A percentile compares a stretch with the other conserved stretches of the same genome.
phyloP scores from a whole-genome alignment of 1,140 invertebrate genomes.

The Telenomus remus region DNA sequence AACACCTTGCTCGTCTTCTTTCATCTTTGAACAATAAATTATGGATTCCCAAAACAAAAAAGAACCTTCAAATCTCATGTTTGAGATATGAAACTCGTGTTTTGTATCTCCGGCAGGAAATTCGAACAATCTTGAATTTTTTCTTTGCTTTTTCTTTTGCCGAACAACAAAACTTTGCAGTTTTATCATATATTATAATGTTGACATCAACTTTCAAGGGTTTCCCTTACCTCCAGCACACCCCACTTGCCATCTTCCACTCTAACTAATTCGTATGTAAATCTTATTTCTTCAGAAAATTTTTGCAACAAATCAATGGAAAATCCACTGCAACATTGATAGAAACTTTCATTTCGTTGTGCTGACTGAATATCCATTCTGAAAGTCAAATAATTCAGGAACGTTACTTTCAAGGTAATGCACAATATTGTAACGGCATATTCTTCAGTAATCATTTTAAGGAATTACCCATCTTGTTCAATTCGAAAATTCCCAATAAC shows the following conservation, averaged over 20 bases:
- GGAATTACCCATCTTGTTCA: no score
- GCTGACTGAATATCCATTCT: constrained; percentile 86
- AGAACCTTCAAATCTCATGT: no score
- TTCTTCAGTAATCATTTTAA: no score
- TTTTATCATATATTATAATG: no score
- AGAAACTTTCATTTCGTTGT: constrained; percentile 88
- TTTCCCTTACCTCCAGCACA: constrained; percentile 80
- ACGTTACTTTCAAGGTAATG: not conserved
- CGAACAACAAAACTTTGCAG: no score
- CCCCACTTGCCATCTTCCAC: constrained; percentile 98
- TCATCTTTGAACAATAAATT: not conserved
- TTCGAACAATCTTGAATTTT: no score
- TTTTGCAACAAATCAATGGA: constrained; percentile 96
- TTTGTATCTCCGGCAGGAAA: no score
- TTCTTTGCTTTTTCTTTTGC: no score
- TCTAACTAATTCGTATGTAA: constrained; percentile 95
- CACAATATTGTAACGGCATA: not conserved
- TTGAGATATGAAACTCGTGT: no score
- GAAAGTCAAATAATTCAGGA: constrained; percentile 60
- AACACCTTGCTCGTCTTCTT: not conserved
- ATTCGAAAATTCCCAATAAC: no score
- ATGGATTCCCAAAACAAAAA: no score
- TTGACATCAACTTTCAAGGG: no score
- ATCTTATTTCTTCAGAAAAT: constrained; percentile 93
- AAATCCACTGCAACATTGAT: constrained; percentile 97